Evolutionary conservation across 2,113 vertebrate genomes (phyloP), one percentile per base, ranked within the genome.

Genomic region (Crotalus helleri): DNA sequence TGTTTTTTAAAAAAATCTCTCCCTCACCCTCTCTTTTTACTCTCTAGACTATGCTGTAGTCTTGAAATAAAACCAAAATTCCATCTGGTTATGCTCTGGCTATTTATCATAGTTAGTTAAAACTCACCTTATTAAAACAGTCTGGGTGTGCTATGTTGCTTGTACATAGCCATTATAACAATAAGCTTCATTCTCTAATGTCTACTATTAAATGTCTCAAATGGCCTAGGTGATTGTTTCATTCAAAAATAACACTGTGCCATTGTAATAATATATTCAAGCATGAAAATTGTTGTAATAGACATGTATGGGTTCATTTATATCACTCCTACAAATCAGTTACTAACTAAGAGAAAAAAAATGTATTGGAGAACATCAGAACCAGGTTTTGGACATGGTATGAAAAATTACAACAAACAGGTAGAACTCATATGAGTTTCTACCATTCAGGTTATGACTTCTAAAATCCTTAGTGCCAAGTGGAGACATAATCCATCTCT

Each of bases 251-350:
- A 91, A 11, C 19, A 54, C 61, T 88, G 87, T 49, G 49, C 24
- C 10, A 91, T 61, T 89, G 55, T 0, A 61, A n/a, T 23, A 61
- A 69, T 0, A 0, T 49, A 85, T 12, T 87, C 26, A 13, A 74
- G 26, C 29, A 86, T 64, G 51, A 59, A 93, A 89, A 53, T 5
- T 5, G 5, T 39, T 23, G 59, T n/a, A 5, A 64, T 23, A 92
- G 57, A 7, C 19, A 10, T 74, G 1, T 92, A 15, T 11, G 15
- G 9, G 8, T 92, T 51, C 44, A 89, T 81, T 57, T 46, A 54
- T 44, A 26, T 13, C 49, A 64, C 7, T n/a, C 54, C 23, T 86
- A 87, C 39, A 64, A 88, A 64, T 12, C 51, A 54, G 29, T 87
- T 29, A 4, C 33, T 74, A 2, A 1, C 8, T 44, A 81, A n/a